Evolutionary conservation across 2,113 vertebrate genomes (phyloP).

Genomic region (Rhizomys pruinosus): DNA sequence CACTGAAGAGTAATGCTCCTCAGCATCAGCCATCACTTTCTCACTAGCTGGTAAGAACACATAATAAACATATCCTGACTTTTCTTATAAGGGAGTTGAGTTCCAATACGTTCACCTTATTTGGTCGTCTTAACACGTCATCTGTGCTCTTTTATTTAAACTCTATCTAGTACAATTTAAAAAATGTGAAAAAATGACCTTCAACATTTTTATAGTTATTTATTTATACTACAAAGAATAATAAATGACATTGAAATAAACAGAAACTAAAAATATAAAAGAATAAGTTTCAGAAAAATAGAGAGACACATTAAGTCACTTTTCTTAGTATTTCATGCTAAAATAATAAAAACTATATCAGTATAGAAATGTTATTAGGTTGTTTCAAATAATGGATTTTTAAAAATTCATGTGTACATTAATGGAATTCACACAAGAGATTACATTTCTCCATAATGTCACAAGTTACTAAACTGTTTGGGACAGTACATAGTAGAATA

Average conservation of each 20-base stretch:
- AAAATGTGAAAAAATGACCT: not conserved
- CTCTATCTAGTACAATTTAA: not conserved
- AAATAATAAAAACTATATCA: not conserved
- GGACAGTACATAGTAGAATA: not conserved
- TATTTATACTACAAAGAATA: not conserved
- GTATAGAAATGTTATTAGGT: not conserved
- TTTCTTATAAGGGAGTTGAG: not conserved
- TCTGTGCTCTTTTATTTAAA: not conserved
- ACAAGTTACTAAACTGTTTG: not conserved
- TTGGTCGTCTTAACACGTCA: not conserved
- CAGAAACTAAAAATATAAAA: not conserved
- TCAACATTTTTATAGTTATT: not conserved
- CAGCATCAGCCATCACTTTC: too few species aligned
- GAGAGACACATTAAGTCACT: not conserved
- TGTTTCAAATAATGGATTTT: too few species aligned
- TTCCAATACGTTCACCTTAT: not conserved
- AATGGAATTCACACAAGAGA: not conserved
- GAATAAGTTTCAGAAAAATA: not conserved
- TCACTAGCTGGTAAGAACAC: too few species aligned
- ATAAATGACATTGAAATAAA: not conserved
- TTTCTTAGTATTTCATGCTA: too few species aligned
- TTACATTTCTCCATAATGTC: not conserved
- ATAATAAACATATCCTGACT: not conserved
- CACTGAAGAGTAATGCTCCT: too few species aligned
- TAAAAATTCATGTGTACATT: not conserved